phyloP scores from a whole-genome alignment of 2,888 invertebrate genomes.

The Caenorhabditis angaria region DNA sequence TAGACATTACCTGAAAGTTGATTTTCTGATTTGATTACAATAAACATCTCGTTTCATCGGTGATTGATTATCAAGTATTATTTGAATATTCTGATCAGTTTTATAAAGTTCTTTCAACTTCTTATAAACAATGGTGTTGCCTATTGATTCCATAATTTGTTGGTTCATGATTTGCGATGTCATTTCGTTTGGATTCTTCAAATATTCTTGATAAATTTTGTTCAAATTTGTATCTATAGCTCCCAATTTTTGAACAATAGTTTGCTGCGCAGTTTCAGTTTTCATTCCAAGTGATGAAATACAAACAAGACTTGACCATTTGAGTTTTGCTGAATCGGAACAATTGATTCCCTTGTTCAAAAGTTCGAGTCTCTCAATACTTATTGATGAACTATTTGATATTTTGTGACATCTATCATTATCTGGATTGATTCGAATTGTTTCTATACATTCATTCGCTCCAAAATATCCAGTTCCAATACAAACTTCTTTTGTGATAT shows the following conservation, averaged over 20 bases:
- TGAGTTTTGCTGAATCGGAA: neutral
- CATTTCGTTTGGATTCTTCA: constrained; percentile 11
- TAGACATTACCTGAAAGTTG: neutral
- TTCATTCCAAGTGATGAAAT: constrained; percentile 16
- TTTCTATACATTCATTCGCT: constrained; percentile 7
- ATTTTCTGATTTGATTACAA: constrained; percentile 11
- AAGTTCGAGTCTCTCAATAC: constrained; percentile 1
- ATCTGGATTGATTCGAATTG: constrained; percentile 16
- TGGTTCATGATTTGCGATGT: constrained; percentile 16
- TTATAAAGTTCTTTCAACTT: constrained; percentile 23
- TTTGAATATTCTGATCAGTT: constrained; percentile 14
- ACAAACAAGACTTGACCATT: constrained; percentile 18
- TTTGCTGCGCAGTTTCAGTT: constrained; percentile 15
- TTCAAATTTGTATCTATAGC: constrained; percentile 12
- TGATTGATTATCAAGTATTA: constrained; percentile 23
- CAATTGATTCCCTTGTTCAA: constrained; percentile 17
- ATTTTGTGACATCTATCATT: constrained; percentile 15
- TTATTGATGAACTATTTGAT: constrained; percentile 7
- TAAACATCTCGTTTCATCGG: constrained; percentile 17
- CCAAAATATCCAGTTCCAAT: constrained; percentile 17
- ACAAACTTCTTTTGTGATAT: constrained; percentile 13
- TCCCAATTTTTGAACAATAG: constrained; percentile 11
- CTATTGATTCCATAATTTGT: neutral
- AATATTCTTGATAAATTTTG: constrained; percentile 8
- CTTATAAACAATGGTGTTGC: constrained; percentile 13